A percentile compares a stretch with the other conserved stretches of the same genome.
Evolutionary conservation across 2,113 vertebrate genomes (phyloP).

Genomic region (Erpornis zantholeuca): DNA sequence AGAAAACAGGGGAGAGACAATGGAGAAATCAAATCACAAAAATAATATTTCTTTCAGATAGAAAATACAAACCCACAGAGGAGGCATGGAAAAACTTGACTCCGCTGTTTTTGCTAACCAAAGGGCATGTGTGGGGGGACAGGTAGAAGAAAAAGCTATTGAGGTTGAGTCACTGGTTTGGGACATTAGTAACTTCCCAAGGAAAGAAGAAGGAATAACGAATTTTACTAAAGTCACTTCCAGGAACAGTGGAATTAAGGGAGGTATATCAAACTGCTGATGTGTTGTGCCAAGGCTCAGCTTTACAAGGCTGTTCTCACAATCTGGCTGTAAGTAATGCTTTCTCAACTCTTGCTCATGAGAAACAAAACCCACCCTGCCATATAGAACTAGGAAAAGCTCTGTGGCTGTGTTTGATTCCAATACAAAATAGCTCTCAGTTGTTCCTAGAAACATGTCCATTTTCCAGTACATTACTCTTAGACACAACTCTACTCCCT

Average conservation of each 20-base stretch:
- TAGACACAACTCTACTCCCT: neutral
- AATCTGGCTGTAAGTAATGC: neutral
- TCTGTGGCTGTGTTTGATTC: neutral
- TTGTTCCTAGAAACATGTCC: rapidly evolving
- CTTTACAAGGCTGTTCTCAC: neutral
- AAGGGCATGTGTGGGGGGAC: rapidly evolving
- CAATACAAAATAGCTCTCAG: neutral
- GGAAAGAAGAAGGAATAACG: neutral
- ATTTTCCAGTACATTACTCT: neutral
- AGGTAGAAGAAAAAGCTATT: neutral
- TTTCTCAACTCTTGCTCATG: neutral
- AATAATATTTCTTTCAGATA: neutral
- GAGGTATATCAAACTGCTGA: neutral
- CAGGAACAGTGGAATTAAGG: neutral
- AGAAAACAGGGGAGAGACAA: neutral
- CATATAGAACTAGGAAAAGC: neutral
- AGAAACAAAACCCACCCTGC: neutral
- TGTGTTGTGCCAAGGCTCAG: neutral
- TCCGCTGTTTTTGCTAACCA: neutral
- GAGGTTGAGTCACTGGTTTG: neutral
- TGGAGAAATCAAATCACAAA: neutral
- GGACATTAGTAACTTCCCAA: neutral
- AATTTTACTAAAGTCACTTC: neutral
- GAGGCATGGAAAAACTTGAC: neutral
- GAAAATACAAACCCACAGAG: neutral